Evolutionary conservation across 2,888 invertebrate genomes (phyloP), one percentile per base, ranked within the genome.

Genomic region (Acronicta alni): DNA sequence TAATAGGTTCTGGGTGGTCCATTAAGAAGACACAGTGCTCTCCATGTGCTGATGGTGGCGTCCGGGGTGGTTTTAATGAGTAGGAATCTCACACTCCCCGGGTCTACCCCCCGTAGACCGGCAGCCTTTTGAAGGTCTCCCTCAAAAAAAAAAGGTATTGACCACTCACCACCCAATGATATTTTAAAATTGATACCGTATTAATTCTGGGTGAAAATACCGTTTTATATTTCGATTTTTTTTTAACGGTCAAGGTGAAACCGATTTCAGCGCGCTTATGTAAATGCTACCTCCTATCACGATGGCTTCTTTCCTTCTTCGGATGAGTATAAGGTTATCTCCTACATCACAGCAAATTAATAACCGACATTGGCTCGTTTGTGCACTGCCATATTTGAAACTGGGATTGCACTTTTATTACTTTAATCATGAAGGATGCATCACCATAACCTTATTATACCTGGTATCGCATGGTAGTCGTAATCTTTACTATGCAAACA

Each of bases 261-360:
- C 69, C 67, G 67, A 72, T 79, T 79, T 75, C 73, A 76, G 67
- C 71, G 76, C 60, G 75, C 71, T 76, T 75, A 81, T 79, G 75
- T 63, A 68, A 83, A 82, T 82, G 61, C 48, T 66, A 47, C 49
- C 55, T 66, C 26, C 49, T 70, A 75, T 63, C 72, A 63, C 60
- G 69, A 67, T 70, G 65, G 62, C 75, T 67, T 75, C 79, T 79
- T 82, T 79, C 81, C 80, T 76, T 73, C 55, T 80, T 72, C 65
- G 70, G 71, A 37, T 53, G 9, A 39, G 18, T 55, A 67, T 71
- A 61, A 77, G 65, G 65, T 67, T 77, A 69, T 73, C 72, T 61
- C 63, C 66, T 52, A 64, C 42, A 69, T 69, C 59, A 57, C 42
- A 32, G 51, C 63, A 66, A 76, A 73, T 63, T 58, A 63, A 57